Evolutionary conservation across 2,888 invertebrate species (phyloP).

Genomic region (Ennomos quercinarius): DNA sequence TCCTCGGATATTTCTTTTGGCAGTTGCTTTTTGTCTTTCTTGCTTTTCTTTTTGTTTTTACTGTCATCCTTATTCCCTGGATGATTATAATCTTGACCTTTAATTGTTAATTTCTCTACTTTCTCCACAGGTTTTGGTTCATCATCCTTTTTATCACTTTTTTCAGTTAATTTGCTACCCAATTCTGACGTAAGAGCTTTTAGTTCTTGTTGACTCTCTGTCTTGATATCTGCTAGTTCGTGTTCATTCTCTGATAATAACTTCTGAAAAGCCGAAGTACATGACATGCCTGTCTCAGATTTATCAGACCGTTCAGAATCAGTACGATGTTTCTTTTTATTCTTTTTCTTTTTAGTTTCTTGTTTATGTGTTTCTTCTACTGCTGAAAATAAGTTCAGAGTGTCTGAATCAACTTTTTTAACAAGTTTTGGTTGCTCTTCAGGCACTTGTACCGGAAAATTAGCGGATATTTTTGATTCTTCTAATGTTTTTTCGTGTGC

Average conservation of each 20-base stretch:
- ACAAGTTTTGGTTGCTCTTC: constrained; percentile 19
- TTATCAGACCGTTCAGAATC: constrained; percentile 73
- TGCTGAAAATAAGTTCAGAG: constrained; percentile 24
- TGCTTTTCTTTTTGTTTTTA: constrained; percentile 50
- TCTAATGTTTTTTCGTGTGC: constrained; percentile 39
- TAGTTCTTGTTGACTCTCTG: constrained; percentile 19
- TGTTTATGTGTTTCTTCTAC: constrained; percentile 41
- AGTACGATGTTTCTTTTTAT: constrained; percentile 71
- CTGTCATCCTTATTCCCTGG: constrained; percentile 26
- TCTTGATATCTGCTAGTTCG: constrained; percentile 25
- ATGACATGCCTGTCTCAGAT: constrained; percentile 57
- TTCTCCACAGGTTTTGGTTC: constrained; percentile 19
- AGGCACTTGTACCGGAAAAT: constrained; percentile 18
- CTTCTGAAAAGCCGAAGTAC: constrained; percentile 65
- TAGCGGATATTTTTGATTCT: constrained; percentile 22
- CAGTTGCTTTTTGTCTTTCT: constrained; percentile 48
- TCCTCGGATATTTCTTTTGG: constrained; percentile 28
- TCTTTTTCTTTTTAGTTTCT: constrained; percentile 69
- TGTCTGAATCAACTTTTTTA: constrained; percentile 29
- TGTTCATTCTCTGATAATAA: constrained; percentile 49
- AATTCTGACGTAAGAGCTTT: not conserved
- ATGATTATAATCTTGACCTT: constrained; percentile 14
- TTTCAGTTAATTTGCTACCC: constrained; percentile 16
- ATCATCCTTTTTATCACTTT: not conserved
- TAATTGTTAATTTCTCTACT: constrained; percentile 21